Conservation (phyloP, 2,797 vertebrate genomes). For the Pseudochirops corinnae region DNA sequence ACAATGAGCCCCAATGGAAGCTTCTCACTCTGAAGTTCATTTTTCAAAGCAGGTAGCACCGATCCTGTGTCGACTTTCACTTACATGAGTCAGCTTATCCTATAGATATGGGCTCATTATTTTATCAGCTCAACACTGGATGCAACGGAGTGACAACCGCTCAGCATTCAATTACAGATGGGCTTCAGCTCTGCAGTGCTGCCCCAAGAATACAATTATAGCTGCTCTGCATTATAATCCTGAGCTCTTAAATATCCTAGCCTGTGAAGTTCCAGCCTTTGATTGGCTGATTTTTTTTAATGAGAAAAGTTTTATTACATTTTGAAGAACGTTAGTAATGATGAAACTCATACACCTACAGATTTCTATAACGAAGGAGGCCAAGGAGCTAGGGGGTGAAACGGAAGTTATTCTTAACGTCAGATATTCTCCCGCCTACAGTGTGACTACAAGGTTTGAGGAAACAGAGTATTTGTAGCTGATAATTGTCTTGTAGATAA, state of each 20-base stretch:
- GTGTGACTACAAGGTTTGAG: conserved; percentile 67
- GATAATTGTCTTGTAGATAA: conserved; percentile 76
- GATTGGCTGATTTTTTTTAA: conserved; percentile 77
- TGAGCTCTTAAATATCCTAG: neutral
- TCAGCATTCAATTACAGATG: conserved; percentile 80
- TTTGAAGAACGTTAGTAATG: conserved; percentile 74
- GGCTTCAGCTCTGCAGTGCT: conserved; percentile 64
- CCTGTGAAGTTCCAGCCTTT: conserved; percentile 33
- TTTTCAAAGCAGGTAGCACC: neutral
- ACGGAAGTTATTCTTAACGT: conserved; percentile 73
- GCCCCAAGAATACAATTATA: conserved; percentile 79
- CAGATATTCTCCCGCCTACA: conserved; percentile 22
- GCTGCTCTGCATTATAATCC: conserved; percentile 78
- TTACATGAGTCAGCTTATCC: conserved; percentile 28
- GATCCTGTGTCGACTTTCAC: neutral
- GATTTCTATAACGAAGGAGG: conserved; percentile 67
- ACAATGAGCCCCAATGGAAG: neutral
- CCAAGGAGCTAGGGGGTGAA: conserved; percentile 58
- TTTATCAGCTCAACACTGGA: conserved; percentile 62
- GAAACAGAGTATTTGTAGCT: conserved; percentile 61
- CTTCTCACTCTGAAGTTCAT: neutral
- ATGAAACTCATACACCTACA: conserved; percentile 74
- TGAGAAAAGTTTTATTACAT: conserved; percentile 76
- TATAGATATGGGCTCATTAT: conserved; percentile 66
- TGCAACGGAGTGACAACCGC: conserved; percentile 78